Evolutionary conservation across 1,140 invertebrate species (phyloP).

Genomic region (Drosophila insularis): DNA sequence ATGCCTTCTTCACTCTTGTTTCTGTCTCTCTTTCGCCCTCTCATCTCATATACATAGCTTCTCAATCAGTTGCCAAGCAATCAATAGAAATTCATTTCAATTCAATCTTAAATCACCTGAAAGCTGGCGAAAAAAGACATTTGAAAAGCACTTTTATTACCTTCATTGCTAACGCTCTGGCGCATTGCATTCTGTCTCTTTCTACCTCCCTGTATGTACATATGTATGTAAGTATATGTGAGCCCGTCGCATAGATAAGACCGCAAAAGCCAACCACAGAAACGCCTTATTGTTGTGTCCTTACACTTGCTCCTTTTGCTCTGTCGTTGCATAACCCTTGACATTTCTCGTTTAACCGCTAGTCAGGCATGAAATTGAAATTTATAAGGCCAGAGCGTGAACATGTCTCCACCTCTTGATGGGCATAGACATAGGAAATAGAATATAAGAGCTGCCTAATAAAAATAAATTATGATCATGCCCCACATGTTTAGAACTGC

Average conservation of each 20-base stretch:
- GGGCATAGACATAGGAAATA: background rate
- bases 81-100: conserved; percentile 73
- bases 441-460: background rate
- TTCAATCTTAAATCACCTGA: conserved; percentile 60
- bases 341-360: conserved; percentile 39
- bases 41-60: conserved; percentile 11
- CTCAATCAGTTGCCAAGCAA: conserved; percentile 46
- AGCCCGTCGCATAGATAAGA: conserved; percentile 49
- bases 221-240: background rate
- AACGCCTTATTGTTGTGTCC: conserved; percentile 11
- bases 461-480: conserved; percentile 1
- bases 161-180: conserved; percentile 48
- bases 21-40: background rate
- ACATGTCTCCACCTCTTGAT: conserved; percentile 14
- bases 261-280: conserved; percentile 6
- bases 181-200: conserved; percentile 24
- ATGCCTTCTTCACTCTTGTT: background rate
- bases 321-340: conserved; percentile 41
- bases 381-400: conserved; percentile 56
- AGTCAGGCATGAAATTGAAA: conserved; percentile 77
- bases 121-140: conserved; percentile 47
- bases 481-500: background rate
- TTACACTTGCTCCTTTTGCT: conserved; percentile 27
- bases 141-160: conserved; percentile 67
- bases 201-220: conserved; percentile 10